phyloP scores from a whole-genome alignment of 2,888 invertebrate genomes.

The Microchrysa polita region DNA sequence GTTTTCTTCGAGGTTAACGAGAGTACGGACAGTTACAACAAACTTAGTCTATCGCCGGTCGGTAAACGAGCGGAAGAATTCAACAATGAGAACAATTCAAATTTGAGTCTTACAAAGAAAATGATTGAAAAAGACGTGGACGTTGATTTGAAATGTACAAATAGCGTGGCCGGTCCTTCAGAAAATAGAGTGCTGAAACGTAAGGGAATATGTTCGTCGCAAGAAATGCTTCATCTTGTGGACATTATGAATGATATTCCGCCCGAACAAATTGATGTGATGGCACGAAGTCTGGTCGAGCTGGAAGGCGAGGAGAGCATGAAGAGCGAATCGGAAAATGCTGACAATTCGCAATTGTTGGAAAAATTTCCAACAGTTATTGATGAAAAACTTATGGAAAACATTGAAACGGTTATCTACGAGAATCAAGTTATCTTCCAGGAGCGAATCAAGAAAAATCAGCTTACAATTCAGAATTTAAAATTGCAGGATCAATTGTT shows the following conservation, averaged over 20 bases:
- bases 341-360: slow-evolving; percentile 49
- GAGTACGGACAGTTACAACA: slow-evolving; percentile 43
- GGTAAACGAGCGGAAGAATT: slow-evolving; percentile 47
- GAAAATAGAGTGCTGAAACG: slow-evolving; percentile 48
- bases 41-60: slow-evolving; percentile 35
- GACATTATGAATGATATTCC: slow-evolving; percentile 52
- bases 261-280: slow-evolving; percentile 51
- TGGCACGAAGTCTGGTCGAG: slow-evolving; percentile 51
- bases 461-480: slow-evolving; percentile 52
- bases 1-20: slow-evolving; percentile 51
- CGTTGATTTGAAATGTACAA: slow-evolving; percentile 42
- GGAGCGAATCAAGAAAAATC: slow-evolving; percentile 52
- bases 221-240: slow-evolving; percentile 52
- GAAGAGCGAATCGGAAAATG: slow-evolving; percentile 46
- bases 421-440: slow-evolving; percentile 53
- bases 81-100: slow-evolving; percentile 49
- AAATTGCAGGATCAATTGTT: slow-evolving; percentile 52
- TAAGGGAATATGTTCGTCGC: slow-evolving; percentile 53
- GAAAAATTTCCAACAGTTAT: slow-evolving; percentile 50
- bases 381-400: slow-evolving; percentile 51
- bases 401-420: slow-evolving; percentile 52
- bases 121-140: background rate
- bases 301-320: slow-evolving; percentile 51
- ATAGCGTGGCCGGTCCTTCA: background rate
- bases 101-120: slow-evolving; percentile 44